A percentile compares a stretch with the other conserved stretches of the same genome.
These are phyloP conservation scores for Trematomus bernacchii DNA, from an alignment of 2,797 vertebrate genomes.

Conservation along the genomic window DNA sequence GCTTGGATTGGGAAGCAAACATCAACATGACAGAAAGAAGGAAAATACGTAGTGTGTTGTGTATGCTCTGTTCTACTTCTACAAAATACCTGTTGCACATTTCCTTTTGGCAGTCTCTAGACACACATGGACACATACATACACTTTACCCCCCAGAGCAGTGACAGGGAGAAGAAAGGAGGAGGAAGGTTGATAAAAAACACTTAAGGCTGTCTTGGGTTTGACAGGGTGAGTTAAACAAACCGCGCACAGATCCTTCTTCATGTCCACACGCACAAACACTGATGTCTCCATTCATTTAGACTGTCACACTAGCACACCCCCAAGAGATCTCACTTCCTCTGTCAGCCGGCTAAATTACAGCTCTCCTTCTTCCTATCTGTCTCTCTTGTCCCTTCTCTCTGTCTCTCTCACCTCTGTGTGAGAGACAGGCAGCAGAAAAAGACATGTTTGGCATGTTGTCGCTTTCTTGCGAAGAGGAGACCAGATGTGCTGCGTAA, in stretches of 20 bases:
- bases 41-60: neutral
- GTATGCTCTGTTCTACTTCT: neutral
- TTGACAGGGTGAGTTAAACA: slow-evolving; percentile 77
- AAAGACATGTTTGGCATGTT: slow-evolving; percentile 44
- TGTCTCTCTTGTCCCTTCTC: slow-evolving; percentile 41
- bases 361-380: slow-evolving; percentile 69
- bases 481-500: slow-evolving; percentile 75
- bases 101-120: slow-evolving; percentile 21
- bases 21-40: neutral
- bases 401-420: slow-evolving; percentile 52
- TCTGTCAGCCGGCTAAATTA: slow-evolving; percentile 90
- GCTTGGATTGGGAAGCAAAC: neutral
- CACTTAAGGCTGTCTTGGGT: slow-evolving; percentile 63
- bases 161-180: slow-evolving; percentile 51
- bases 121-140: slow-evolving; percentile 31
- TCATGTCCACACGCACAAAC: slow-evolving; percentile 57
- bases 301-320: slow-evolving; percentile 91
- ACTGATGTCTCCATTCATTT: slow-evolving; percentile 92
- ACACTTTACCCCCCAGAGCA: slow-evolving; percentile 26
- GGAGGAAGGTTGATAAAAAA: slow-evolving; percentile 58
- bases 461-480: slow-evolving; percentile 31
- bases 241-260: slow-evolving; percentile 56
- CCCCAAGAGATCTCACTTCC: slow-evolving; percentile 91
- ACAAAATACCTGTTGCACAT: slow-evolving; percentile 54
- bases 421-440: slow-evolving; percentile 44